Conservation (phyloP, 2,797 vertebrate genomes). For the Pitangus sulphuratus region DNA sequence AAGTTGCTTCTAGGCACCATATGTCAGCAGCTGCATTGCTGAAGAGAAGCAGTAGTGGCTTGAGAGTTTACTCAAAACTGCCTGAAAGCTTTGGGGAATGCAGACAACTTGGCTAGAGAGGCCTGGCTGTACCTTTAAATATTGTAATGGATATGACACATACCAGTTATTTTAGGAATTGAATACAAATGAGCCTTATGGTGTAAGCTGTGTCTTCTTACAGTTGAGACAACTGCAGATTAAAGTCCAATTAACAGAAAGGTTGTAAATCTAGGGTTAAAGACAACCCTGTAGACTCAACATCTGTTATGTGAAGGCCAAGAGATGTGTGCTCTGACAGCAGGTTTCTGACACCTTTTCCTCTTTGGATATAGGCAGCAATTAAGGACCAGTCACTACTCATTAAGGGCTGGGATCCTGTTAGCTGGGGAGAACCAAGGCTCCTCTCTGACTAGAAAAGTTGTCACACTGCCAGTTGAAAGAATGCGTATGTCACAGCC, state of each 20-base stretch:
- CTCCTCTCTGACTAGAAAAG: neutral
- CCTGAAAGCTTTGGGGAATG: neutral
- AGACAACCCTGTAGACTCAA: neutral
- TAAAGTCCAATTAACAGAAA: neutral
- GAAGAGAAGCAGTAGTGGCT: neutral
- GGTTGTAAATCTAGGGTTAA: neutral
- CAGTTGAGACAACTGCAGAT: neutral
- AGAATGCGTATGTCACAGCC: neutral
- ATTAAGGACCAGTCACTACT: neutral
- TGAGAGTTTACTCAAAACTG: neutral
- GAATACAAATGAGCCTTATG: neutral
- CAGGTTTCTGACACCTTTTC: fast-evolving
- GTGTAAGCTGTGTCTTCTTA: neutral
- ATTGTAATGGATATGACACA: neutral
- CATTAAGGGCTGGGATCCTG: neutral
- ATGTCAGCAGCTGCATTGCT: neutral
- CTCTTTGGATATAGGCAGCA: neutral
- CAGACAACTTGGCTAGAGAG: neutral
- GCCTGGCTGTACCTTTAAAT: neutral
- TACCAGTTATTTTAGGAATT: neutral
- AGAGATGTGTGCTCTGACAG: neutral
- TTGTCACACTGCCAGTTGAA: neutral
- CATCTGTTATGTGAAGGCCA: neutral
- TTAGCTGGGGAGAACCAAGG: neutral
- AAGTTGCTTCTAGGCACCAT: neutral